Conservation (phyloP, 2,113 vertebrate species). For the Chunga burmeisteri region DNA sequence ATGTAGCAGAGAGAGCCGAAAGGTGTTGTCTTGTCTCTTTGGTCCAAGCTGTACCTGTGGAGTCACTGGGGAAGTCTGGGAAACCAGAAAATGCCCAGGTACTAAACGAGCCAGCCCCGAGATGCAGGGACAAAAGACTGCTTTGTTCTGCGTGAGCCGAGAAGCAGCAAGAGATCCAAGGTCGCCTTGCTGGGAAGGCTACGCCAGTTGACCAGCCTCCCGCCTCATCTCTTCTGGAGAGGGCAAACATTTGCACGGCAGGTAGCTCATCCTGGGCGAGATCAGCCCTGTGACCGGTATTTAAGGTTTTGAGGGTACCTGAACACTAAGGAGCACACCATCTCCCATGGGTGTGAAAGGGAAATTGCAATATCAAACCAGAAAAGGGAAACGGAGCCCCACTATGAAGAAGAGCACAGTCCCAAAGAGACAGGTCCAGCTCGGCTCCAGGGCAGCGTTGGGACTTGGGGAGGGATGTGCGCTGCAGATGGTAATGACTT, state of each 20-base stretch:
- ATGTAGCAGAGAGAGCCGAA: not conserved
- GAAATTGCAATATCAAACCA: not conserved
- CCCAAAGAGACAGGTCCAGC: not conserved
- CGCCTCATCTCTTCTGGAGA: not conserved
- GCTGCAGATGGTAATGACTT: not conserved
- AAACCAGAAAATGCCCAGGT: not conserved
- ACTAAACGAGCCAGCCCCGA: not conserved
- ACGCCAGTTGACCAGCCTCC: not conserved
- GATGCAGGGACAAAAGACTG: not conserved
- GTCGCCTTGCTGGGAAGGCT: not conserved
- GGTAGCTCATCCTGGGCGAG: not conserved
- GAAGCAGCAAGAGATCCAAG: not conserved
- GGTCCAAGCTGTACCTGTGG: not conserved
- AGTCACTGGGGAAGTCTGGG: not conserved
- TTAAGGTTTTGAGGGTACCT: not conserved
- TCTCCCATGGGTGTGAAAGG: not conserved
- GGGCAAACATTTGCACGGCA: not conserved
- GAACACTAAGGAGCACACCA: not conserved
- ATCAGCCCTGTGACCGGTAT: not conserved
- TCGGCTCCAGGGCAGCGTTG: not conserved
- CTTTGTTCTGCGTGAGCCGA: conserved; percentile 6
- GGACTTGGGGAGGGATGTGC: not conserved
- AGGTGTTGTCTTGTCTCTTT: not conserved
- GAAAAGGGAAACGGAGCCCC: not conserved
- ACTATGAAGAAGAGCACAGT: not conserved